A percentile compares a stretch with the other conserved stretches of the same genome.
These are phyloP conservation scores for Biston betularia DNA, from an alignment of 2,888 invertebrate genomes.

Conservation along the genomic window DNA sequence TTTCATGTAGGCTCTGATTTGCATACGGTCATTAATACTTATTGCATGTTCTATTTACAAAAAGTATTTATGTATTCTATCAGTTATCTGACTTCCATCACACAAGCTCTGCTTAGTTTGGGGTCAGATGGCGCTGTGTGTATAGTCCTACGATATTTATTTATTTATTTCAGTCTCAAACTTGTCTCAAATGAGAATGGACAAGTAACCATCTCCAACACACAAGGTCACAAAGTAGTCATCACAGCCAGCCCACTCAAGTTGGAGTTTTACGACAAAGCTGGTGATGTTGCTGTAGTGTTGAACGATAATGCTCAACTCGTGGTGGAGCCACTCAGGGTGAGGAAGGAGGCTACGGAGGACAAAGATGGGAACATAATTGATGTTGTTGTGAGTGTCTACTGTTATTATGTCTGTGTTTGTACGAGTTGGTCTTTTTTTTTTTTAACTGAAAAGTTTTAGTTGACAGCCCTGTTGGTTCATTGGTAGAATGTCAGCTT, in stretches of 20 bases:
- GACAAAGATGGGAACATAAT: conserved; percentile 66
- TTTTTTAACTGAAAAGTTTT: no score
- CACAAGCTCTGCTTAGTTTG: no score
- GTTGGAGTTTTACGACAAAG: conserved; percentile 91
- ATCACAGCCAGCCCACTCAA: conserved; percentile 92
- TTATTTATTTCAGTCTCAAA: conserved; percentile 65
- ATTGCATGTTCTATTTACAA: no score
- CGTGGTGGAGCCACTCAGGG: conserved; percentile 95
- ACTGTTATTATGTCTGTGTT: conserved; percentile 21
- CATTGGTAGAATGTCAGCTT: no score
- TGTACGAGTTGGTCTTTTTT: no score
- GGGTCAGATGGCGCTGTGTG: no score
- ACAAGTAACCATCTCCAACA: conserved; percentile 66
- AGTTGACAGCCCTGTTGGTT: no score
- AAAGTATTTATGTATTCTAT: no score
- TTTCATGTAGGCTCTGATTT: no score
- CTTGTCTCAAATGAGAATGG: conserved; percentile 68
- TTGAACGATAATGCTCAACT: conserved; percentile 96
- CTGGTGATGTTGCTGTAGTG: conserved; percentile 90
- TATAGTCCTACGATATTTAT: no score
- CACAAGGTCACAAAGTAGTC: conserved; percentile 79
- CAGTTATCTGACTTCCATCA: no score
- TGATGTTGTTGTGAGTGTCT: conserved; percentile 65
- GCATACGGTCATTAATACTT: no score
- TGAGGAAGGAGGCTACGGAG: conserved; percentile 85